Conservation (phyloP, 2,888 invertebrate genomes). For the Aphrophora alni region DNA sequence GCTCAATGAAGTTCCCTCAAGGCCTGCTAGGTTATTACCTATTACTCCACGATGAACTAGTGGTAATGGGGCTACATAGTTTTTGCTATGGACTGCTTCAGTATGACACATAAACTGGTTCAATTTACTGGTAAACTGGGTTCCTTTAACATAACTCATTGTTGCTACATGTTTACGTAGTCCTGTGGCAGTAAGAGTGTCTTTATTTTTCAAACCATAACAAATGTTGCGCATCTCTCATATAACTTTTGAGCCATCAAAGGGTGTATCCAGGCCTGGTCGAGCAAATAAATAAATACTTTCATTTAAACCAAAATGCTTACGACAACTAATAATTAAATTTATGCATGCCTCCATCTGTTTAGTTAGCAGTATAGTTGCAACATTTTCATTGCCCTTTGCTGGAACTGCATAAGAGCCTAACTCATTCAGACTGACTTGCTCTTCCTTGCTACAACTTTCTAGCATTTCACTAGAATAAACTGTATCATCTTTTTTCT, state of each 20-base stretch:
- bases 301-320: neutral
- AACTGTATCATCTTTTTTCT: neutral
- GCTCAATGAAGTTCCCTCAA: slow-evolving; percentile 6
- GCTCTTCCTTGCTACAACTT: neutral
- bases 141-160: neutral
- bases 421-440: neutral
- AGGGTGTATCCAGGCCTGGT: neutral
- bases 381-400: neutral
- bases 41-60: neutral
- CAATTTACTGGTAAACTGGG: neutral
- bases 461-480: neutral
- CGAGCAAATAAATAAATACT: neutral
- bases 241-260: neutral
- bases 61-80: slow-evolving; percentile 10
- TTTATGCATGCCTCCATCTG: neutral
- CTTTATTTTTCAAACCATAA: neutral
- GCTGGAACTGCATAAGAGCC: neutral
- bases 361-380: neutral
- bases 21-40: neutral
- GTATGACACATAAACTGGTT: slow-evolving; percentile 12
- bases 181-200: neutral
- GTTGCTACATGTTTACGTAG: slow-evolving; percentile 6
- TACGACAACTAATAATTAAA: neutral
- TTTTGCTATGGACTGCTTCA: neutral
- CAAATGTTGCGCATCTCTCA: neutral